phyloP scores from a whole-genome alignment of 1,140 invertebrate species.

The Papilio dardanus region DNA sequence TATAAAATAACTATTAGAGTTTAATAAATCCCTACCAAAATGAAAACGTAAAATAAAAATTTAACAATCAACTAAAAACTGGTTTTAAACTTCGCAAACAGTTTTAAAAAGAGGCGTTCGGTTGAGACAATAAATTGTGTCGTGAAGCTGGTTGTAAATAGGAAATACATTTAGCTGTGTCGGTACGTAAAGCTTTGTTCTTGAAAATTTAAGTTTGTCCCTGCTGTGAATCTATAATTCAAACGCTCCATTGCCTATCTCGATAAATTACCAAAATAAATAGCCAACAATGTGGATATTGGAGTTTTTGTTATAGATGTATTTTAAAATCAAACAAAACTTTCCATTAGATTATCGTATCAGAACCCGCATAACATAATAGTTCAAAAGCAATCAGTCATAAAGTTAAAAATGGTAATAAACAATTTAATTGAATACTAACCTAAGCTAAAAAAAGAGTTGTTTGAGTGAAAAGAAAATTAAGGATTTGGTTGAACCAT shows the following conservation, averaged over 20 bases:
- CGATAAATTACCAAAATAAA: neutral
- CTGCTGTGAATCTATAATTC: slow-evolving; percentile 3
- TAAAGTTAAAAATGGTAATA: neutral
- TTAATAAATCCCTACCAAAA: too few species aligned
- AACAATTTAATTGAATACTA: neutral
- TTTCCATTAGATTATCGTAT: neutral
- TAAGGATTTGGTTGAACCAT: too few species aligned
- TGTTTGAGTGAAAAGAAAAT: too few species aligned
- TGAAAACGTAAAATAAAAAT: neutral
- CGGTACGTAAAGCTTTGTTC: neutral
- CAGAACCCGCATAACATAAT: neutral
- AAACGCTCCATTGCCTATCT: neutral
- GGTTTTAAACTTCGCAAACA: neutral
- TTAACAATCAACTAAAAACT: neutral
- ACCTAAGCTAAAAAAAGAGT: too few species aligned
- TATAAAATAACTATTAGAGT: too few species aligned
- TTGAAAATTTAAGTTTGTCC: neutral
- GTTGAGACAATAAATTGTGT: slow-evolving; percentile 6
- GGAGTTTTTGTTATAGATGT: neutral
- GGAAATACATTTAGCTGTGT: neutral
- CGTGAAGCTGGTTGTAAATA: neutral
- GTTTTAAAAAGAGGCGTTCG: neutral
- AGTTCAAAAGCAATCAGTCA: neutral
- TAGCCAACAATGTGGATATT: neutral
- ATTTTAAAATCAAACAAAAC: neutral